Base-by-base conservation (phyloP, 2,888 invertebrate species). In the Drosophila paranaensis region DNA sequence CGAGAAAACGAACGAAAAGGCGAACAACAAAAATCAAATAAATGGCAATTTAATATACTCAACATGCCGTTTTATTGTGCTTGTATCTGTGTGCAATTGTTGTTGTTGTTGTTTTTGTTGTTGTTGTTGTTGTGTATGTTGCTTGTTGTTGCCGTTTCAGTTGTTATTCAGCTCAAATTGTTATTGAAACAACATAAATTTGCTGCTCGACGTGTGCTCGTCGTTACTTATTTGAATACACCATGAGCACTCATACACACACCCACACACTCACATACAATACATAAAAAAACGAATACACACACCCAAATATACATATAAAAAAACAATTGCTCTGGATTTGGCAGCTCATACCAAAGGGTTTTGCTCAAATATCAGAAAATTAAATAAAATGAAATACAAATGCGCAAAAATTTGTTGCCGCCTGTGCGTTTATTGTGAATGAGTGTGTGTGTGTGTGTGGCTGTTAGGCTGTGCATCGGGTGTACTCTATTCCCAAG, bases 11-110 rank as follows among this genome's bases (percentile, higher is more conserved):
- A 46, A 39, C 65, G 63, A 65, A 77, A 77, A 68, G 61, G 55
- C 58, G 60, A 74, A 80, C 64, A 81, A 75, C 74, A 80, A 87
- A 83, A 87, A 80, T 87, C 82, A 82, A 87, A 86, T 86, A 88
- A 87, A 88, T 86, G 87, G 70, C 88, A 88, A 88, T 87, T 87
- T 87, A 88, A 87, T 87, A 88, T 79, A 87, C 86, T 86, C 86
- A 86, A 86, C 82, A 88, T 79, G 74, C 70, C 73, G 75, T 86
- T 88, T 81, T 67, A 73, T 76, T 74, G 53, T 57, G 50, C 51
- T 60, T 77, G 71, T 67, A 50, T 64, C 48, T 63, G 63, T 50
- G 45, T 55, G 58, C 65, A 53, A 25, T 64, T 65, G 4, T 27
- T 27, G 55, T 56, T 71, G 65, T 66, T 66, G 50, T 25, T 73